Evolutionary conservation across 2,113 vertebrate species (phyloP), one percentile per base, ranked within the genome.

Genomic region (Psophia crepitans): DNA sequence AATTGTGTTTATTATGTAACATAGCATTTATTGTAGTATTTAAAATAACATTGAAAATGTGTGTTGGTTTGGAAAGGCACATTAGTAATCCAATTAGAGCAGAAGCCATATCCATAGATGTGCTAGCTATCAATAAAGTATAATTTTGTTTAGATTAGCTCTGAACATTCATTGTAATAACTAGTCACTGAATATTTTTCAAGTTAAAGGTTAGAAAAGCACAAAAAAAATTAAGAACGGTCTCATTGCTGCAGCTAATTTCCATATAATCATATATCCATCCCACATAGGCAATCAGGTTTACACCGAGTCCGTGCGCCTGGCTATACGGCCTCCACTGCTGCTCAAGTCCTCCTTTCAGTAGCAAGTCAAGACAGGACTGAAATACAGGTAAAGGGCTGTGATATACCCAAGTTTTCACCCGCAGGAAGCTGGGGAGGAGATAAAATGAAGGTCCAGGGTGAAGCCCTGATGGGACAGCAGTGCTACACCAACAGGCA

Each of bases 41-140:
- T 89, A 85, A 96, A 61, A 30, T 20, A 73, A 51, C 66, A 90
- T 13, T 83, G 78, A 74, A 91, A 82, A 76, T 1, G 27, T 83
- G 53, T 73, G 66, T 49, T 79, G n/a, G 48, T 85, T 93, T 90
- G 84, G 75, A 96, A 95, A 95, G 93, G 87, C 95, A 95, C 84
- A 70, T 93, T 49, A 94, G 53, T 69, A 94, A 90, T 61, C 70
- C 84, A 93, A 43, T 90, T 85, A 93, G 69, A 87, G 81, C 74
- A 93, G 70, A 84, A 83, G 82, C 56, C 81, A 75, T 60, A 87
- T 46, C 84, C 60, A 68, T 24, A 53, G 74, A 91, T 83, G 49
- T 68, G 48, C 54, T 32, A 60, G 61, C 73, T 69, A 85, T 68
- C 93, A 89, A 48, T 65, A 46, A 82, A 89, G 53, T 53, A 69